Base-by-base conservation (phyloP, 2,888 invertebrate species). In the Dolichomitus sp. region DNA sequence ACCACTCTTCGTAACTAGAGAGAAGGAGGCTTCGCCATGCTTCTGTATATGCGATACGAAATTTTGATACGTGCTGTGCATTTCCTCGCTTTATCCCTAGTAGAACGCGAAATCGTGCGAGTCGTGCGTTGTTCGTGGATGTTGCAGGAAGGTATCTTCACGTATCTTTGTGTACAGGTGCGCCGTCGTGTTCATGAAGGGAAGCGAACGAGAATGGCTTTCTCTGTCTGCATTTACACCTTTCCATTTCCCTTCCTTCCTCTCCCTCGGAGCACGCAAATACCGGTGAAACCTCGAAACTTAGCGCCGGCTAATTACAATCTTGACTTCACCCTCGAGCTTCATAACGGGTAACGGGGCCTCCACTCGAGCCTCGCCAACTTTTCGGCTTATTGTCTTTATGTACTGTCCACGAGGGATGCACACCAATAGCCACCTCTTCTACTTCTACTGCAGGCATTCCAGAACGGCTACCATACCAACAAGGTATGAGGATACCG, bases 351-450 rank as follows among this genome's bases (percentile, higher is more conserved):
- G 87, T 88, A 91, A 91, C 90, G 89, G 88, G 88, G 65, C 84
- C 80, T 81, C 86, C 85, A 86, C 88, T 79, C 84, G 84, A 75
- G 85, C 85, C 84, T 87, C 84, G 83, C 89, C 88, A 93, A 93
- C 92, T 93, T 93, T 93, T 92, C 91, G 91, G 92, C 92, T 92
- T 92, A 92, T 91, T 92, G 90, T 92, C 91, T 90, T 90, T 90
- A 90, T 90, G 89, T 92, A 92, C 90, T 91, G 92, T 92, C 91
- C 93, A 91, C 91, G 84, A 84, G 92, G 92, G 88, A 87, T 84
- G 78, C 78, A 59, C 30, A 80, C 69, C 72, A 84, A 63, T 48
- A 45, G 57, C 23, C 59, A 23, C 12, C 52, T 40, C 63, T 45
- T 59, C 63, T 40, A 42, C 30, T 63, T 42, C 33, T n/a, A 63